A percentile compares a stretch with the other conserved stretches of the same genome.
These are phyloP conservation scores for Mesoclemmys tuberculata DNA, from an alignment of 2,113 vertebrate species.

Conservation along the genomic window DNA sequence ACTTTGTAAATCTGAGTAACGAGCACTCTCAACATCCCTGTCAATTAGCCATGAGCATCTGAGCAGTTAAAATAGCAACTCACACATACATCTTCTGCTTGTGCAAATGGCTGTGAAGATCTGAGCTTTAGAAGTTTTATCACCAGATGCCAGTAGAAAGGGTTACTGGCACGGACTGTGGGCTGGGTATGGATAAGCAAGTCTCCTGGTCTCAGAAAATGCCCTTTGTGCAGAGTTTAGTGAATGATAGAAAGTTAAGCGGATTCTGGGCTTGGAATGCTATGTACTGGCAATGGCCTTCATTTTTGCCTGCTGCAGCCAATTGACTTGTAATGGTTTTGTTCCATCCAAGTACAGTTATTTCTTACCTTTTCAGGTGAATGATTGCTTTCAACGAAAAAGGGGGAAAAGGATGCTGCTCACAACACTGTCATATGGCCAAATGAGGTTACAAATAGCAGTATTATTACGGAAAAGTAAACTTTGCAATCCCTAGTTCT, in stretches of 20 bases:
- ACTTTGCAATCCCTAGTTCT: background rate
- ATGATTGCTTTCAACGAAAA: background rate
- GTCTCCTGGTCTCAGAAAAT: background rate
- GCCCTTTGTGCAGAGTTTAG: background rate
- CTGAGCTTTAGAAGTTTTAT: background rate
- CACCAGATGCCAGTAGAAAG: background rate
- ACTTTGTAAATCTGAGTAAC: background rate
- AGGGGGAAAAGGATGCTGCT: background rate
- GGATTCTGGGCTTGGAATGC: constrained; percentile 3
- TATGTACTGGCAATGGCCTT: background rate
- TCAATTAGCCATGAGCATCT: background rate
- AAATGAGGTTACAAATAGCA: background rate
- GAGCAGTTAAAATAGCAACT: too few species aligned
- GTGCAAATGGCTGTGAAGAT: background rate
- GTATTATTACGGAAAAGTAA: background rate
- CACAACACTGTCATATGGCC: background rate
- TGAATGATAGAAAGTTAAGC: constrained; percentile 14
- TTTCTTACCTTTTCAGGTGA: background rate
- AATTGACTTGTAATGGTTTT: background rate
- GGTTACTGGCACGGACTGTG: background rate
- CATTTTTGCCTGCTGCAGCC: constrained; percentile 11
- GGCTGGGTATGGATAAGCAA: background rate
- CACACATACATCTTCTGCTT: background rate
- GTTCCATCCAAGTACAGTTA: background rate
- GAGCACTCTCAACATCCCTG: background rate